Evolutionary conservation across 2,888 invertebrate genomes (phyloP), one percentile per base, ranked within the genome.

Genomic region (Caradrina clavipalpis): DNA sequence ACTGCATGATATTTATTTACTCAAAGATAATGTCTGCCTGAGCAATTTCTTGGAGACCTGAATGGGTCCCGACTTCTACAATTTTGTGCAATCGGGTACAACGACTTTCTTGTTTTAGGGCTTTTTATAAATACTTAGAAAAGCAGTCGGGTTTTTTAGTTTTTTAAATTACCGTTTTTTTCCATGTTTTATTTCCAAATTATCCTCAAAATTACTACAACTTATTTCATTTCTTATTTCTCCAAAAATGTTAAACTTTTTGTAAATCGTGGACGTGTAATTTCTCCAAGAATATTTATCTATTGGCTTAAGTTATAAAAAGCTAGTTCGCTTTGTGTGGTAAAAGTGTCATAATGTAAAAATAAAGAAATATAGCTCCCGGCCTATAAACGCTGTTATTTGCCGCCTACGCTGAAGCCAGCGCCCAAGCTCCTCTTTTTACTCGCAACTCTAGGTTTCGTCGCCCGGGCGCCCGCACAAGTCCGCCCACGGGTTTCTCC

Each of bases 401-500:
- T 61, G 54, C 62, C 81, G 68, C 90, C 91, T 86, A 89, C 91
- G 77, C 83, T 42, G 22, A 13, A 19, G 59, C 59, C 21, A 70
- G 56, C 60, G 47, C 54, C 63, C 42, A n/a, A 55, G 70, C 66
- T 80, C 76, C 79, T 78, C 75, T 85, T 87, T 85, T 85, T 85
- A 79, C 84, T 80, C 73, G 73, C 78, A 70, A 73, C 83, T 83
- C 84, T 86, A 85, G 82, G 82, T 86, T 86, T 81, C 45, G 68
- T 75, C 69, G 31, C 39, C 26, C 57, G 19, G 45, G 75, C 78
- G 72, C 70, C 78, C 73, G 60, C 65, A 57, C 79, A 60, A 73
- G 82, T 84, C 82, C 86, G 84, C 90, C 89, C 83, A 89, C 90
- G 59, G 73, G 26, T 31, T 57, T 51, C 53, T 70, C 71, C 66